A percentile compares a stretch with the other conserved stretches of the same genome.
These are phyloP conservation scores for Cisticola juncidis DNA, from an alignment of 2,113 vertebrate genomes.

Conservation along the genomic window DNA sequence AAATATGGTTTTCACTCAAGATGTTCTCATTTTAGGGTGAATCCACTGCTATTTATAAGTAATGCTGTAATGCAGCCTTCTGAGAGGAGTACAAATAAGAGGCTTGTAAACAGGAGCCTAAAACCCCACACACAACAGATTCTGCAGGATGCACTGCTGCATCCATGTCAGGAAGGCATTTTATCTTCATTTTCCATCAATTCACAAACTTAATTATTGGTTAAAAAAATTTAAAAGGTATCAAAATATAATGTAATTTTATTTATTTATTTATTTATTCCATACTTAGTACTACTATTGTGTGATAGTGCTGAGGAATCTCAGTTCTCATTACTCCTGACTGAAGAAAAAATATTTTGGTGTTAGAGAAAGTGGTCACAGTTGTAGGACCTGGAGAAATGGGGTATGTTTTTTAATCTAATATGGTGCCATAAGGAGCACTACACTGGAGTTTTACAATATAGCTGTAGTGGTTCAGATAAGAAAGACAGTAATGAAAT, in stretches of 20 bases:
- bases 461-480: neutral
- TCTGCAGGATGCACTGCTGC: neutral
- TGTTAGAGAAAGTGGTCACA: neutral
- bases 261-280: no score
- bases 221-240: neutral
- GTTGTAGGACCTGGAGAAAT: neutral
- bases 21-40: neutral
- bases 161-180: neutral
- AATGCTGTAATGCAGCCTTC: neutral
- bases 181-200: neutral
- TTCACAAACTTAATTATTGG: neutral
- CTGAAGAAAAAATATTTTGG: neutral
- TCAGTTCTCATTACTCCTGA: neutral
- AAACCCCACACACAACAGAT: rapidly evolving
- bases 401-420: neutral
- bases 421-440: neutral
- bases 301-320: neutral
- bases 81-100: neutral
- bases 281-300: neutral
- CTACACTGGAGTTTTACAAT: neutral
- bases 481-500: neutral
- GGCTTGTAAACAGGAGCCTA: neutral
- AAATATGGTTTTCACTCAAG: neutral
- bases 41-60: neutral
- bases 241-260: neutral